Base-by-base conservation (phyloP, 2,888 invertebrate species). In the Dicroscelio sp. region DNA sequence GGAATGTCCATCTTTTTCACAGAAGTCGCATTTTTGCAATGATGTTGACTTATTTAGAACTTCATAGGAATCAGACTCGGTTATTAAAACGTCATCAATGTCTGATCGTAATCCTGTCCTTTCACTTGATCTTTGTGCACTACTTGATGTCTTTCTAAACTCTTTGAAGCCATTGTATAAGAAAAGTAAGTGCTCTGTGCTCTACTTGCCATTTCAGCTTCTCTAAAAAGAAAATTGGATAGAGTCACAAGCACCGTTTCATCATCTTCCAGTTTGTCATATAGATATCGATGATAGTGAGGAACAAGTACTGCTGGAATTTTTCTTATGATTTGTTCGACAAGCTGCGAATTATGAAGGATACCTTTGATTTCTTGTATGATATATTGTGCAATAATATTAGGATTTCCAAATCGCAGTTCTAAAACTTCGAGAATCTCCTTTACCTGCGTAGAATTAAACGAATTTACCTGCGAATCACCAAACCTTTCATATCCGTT, bases 341-440 rank as follows among this genome's bases (percentile, higher is more conserved):
- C 55, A 23, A 83, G 43, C 25, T 83, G 73, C 2, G 83, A 35
- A 71, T 38, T 86, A 65, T 83, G 43, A 12, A 90, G 52, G 35
- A 88, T 76, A 8, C 88, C 86, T 60, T 63, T 43, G 23, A n/a
- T n/a, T n/a, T n/a, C n/a, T n/a, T n/a, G n/a, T n/a, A n/a, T n/a
- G n/a, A n/a, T n/a, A n/a, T n/a, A n/a, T n/a, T n/a, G n/a, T n/a
- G n/a, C n/a, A n/a, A n/a, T n/a, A n/a, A n/a, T n/a, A n/a, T n/a
- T n/a, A n/a, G n/a, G n/a, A n/a, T n/a, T n/a, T n/a, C n/a, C n/a
- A n/a, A n/a, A n/a, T n/a, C n/a, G n/a, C n/a, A n/a, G n/a, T n/a
- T n/a, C n/a, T n/a, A n/a, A n/a, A n/a, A n/a, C n/a, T n/a, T n/a
- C n/a, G n/a, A n/a, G n/a, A n/a, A n/a, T n/a, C n/a, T n/a, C n/a